These are phyloP conservation scores for Hylaea fasciaria DNA, from an alignment of 2,888 invertebrate genomes.

Conservation along the genomic window DNA sequence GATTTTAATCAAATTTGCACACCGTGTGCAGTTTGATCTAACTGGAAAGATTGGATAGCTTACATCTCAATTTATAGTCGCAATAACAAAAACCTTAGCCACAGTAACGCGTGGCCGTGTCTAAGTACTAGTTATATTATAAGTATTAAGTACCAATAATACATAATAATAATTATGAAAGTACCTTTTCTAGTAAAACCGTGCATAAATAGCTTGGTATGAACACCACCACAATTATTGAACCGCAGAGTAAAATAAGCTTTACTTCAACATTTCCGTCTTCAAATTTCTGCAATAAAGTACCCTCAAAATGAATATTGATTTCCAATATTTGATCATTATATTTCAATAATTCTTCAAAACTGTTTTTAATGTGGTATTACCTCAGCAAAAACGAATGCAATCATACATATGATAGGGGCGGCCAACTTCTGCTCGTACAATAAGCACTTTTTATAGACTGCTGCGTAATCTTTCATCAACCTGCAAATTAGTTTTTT, in stretches of 20 bases:
- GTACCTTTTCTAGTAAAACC: constrained; percentile 38
- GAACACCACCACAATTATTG: constrained; percentile 19
- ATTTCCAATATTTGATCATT: no score
- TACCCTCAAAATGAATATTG: neutral
- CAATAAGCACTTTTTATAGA: constrained; percentile 25
- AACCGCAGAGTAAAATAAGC: constrained; percentile 23
- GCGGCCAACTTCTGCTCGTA: constrained; percentile 26
- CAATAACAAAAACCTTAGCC: no score
- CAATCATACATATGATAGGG: constrained; percentile 32
- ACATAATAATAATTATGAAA: no score
- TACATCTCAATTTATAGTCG: no score
- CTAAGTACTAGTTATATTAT: no score
- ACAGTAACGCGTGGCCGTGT: no score
- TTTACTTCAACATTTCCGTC: constrained; percentile 34
- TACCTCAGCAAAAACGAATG: constrained; percentile 30
- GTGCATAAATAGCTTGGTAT: constrained; percentile 39
- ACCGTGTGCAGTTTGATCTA: no score
- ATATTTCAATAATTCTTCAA: no score
- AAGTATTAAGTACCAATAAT: no score
- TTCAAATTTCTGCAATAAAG: constrained; percentile 39
- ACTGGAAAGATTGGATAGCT: no score
- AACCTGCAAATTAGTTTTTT: constrained; percentile 15
- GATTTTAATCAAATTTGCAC: no score
- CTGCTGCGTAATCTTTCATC: constrained; percentile 24
- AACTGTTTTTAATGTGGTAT: neutral